phyloP scores from a whole-genome alignment of 2,888 invertebrate species.

The Stenotaenia linearis region DNA sequence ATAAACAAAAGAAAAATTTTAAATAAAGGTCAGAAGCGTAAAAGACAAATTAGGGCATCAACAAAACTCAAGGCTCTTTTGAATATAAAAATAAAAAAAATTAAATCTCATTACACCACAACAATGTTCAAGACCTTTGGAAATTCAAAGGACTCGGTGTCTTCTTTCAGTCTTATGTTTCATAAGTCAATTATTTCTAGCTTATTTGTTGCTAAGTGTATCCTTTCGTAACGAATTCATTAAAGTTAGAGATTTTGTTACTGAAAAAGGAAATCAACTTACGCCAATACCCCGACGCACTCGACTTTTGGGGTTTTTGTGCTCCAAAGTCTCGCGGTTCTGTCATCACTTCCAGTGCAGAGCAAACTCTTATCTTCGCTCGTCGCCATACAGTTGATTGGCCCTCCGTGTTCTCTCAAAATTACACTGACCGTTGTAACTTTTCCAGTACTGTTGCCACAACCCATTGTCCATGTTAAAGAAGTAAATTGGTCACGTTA shows the following conservation, averaged over 20 bases:
- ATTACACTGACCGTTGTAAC: slow-evolving; percentile 39
- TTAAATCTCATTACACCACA: too few species aligned
- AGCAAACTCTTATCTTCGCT: slow-evolving; percentile 52
- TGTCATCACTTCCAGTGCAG: slow-evolving; percentile 52
- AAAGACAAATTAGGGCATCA: too few species aligned
- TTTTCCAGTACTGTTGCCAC: not conserved
- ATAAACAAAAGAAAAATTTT: not conserved
- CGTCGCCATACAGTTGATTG: slow-evolving; percentile 52
- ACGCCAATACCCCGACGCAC: slow-evolving; percentile 49
- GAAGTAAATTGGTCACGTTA: not conserved
- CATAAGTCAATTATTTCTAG: not conserved
- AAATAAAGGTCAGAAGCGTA: not conserved
- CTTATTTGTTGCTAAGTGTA: not conserved
- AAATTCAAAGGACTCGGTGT: too few species aligned
- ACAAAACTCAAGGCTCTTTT: too few species aligned
- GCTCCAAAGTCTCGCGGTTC: slow-evolving; percentile 50
- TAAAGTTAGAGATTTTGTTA: not conserved
- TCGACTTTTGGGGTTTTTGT: slow-evolving; percentile 49
- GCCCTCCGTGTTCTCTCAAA: slow-evolving; percentile 47
- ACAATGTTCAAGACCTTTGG: too few species aligned
- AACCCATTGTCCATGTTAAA: too few species aligned
- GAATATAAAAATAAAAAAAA: too few species aligned
- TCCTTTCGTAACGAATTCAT: not conserved
- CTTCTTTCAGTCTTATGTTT: not conserved
- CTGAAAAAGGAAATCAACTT: slow-evolving; percentile 3